These are phyloP conservation scores for Spea hammondii DNA, from an alignment of 2,797 vertebrate genomes.

Conservation along the genomic window DNA sequence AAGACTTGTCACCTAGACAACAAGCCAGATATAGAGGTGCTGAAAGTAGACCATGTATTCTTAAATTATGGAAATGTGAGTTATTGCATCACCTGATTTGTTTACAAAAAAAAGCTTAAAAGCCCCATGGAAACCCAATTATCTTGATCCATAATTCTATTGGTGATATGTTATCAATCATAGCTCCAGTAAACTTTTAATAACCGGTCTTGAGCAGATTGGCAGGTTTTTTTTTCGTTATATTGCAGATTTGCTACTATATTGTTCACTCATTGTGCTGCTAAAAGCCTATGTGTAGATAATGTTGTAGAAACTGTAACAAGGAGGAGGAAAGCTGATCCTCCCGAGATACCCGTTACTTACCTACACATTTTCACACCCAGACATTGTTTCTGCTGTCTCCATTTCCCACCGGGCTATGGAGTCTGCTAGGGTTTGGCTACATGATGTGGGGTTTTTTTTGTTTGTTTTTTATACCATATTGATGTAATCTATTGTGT, in stretches of 20 bases:
- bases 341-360: constrained; percentile 14
- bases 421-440: background rate
- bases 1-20: too few species aligned
- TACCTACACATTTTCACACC: background rate
- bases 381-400: background rate
- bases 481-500: background rate
- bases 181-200: too few species aligned
- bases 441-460: background rate
- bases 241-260: background rate
- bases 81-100: too few species aligned
- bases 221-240: too few species aligned
- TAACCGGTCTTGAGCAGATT: too few species aligned
- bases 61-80: too few species aligned
- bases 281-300: background rate
- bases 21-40: too few species aligned
- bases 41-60: too few species aligned
- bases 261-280: background rate
- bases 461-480: background rate
- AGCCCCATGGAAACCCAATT: too few species aligned
- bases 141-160: too few species aligned
- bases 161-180: too few species aligned
- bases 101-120: too few species aligned
- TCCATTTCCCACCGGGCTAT: background rate
- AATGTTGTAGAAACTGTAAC: background rate
- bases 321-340: constrained; percentile 4